A percentile compares a stretch with the other conserved stretches of the same genome.
Evolutionary conservation across 2,888 invertebrate genomes (phyloP).

Genomic region (Chymomyza fuscimana): DNA sequence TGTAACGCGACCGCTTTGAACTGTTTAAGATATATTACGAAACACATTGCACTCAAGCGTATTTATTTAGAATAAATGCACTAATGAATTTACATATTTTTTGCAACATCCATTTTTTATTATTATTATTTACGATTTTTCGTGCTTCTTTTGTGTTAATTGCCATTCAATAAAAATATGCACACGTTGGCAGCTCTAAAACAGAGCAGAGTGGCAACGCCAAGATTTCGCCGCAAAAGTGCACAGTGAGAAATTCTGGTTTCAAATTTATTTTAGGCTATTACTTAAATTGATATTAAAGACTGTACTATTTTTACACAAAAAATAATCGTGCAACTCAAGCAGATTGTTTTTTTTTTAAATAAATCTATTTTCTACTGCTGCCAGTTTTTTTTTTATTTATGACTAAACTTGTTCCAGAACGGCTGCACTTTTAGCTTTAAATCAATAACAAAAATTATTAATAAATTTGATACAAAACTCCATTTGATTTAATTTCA

Average conservation of each 20-base stretch:
- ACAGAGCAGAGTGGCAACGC: constrained; percentile 33
- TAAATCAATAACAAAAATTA: background rate
- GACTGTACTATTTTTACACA: no score
- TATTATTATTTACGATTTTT: constrained; percentile 47
- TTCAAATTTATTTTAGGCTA: no score
- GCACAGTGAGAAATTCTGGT: constrained; percentile 12
- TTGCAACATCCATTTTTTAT: constrained; percentile 42
- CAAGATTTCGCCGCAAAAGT: background rate
- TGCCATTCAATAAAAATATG: constrained; percentile 42
- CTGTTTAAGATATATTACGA: constrained; percentile 20
- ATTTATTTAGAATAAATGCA: constrained; percentile 26
- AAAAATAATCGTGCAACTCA: no score
- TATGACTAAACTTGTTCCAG: no score
- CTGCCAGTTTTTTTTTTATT: no score
- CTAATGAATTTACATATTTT: constrained; percentile 40
- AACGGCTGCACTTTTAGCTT: no score
- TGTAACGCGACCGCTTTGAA: constrained; percentile 16
- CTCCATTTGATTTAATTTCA: constrained; percentile 27
- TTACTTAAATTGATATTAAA: no score
- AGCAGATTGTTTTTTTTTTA: no score
- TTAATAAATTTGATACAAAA: background rate
- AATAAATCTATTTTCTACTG: no score
- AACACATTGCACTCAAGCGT: constrained; percentile 46
- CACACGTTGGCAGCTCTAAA: constrained; percentile 39
- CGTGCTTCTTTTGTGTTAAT: constrained; percentile 31